Evolutionary conservation across 2,797 vertebrate genomes (phyloP), one percentile per base, ranked within the genome.

Genomic region (Chrysocyon brachyurus): DNA sequence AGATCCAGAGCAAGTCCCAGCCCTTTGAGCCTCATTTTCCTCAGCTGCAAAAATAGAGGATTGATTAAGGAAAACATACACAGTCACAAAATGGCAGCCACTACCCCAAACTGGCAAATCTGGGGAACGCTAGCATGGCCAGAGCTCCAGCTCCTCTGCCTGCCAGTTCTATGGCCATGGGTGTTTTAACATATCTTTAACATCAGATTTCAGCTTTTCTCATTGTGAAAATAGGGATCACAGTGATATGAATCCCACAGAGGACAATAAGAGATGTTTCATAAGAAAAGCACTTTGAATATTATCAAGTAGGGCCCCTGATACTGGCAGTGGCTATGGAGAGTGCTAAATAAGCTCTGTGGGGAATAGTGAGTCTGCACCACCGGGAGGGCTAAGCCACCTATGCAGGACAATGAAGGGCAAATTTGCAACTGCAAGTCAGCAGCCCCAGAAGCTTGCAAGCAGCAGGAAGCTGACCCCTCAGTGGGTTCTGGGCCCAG

Each of bases 341-440:
- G 12, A 17, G 3, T 1, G 15, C 78, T 8, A 7, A 16, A n/a
- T 0, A 4, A 36, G n/a, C 68, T 12, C 1, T 1, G 2, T 10
- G 36, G 52, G 59, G 36, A 26, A 21, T 1, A 46, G 59, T 1
- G 0, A 59, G 83, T 11, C 12, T 52, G 36, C 3, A 24, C 19
- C 33, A 1, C 1, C 6, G 28, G 28, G 15, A 75, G 36, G 28
- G 33, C 15, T 28, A 33, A 7, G 33, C 6, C 21, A 24, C 46
- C 6, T 11, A 31, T 0, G 2, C 5, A 26, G 26, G 54, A 10
- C n/a, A 16, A 6, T 2, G 22, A 31, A 17, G 8, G 40, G 78
- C 26, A 89, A 59, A 15, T 1, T 19, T 31, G 78, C 31, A 77
- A 6, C 5, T n/a, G 52, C 12, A 14, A 52, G 3, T 68, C 68